Evolutionary conservation across 1,140 invertebrate genomes (phyloP), one percentile per base, ranked within the genome.

Genomic region (Lanistes nyassanus): DNA sequence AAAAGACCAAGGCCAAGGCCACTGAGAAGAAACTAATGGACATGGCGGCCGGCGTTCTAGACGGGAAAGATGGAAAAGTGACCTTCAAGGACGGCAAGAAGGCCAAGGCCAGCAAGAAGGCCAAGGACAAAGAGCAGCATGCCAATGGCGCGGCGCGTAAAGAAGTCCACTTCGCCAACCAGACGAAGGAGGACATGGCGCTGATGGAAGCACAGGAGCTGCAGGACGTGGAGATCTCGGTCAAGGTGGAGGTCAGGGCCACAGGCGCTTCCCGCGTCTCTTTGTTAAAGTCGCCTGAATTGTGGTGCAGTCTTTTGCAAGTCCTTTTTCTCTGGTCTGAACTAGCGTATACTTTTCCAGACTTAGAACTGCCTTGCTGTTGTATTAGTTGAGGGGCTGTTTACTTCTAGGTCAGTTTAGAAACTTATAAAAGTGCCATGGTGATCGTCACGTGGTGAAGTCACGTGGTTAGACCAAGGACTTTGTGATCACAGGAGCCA

Each of bases 131-230:
- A 51, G 70, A 78, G 73, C 80, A 83, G 65, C 74, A 77, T 55
- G 71, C 76, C 73, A 80, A 31, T 23, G 74, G 47, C 71, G 78
- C 51, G 75, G 79, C 19, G n/a, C 80, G 80, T 58, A 83, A 83
- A 55, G 82, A 84, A 65, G 81, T 84, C 51, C 78, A 79, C 4
- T 85, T 85, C 74, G 71, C 78, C 3, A 83, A 80, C 36, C 81
- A 77, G 16, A 76, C 72, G 37, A 85, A 82, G 36, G 86, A 87
- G 58, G 80, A 83, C 31, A 79, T 83, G 74, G 83, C 86, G 21
- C 75, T 87, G 6, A 86, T 86, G 66, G 80, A 81, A 11, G 79
- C 60, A 23, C 70, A 51, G 37, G 81, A 81, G 16, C 34, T 51
- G 2, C 71, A 79, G 23, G 80, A 82, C 26, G 72, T 81, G 66